Base-by-base conservation (phyloP, 2,113 vertebrate genomes). In the Deroptyus accipitrinus region DNA sequence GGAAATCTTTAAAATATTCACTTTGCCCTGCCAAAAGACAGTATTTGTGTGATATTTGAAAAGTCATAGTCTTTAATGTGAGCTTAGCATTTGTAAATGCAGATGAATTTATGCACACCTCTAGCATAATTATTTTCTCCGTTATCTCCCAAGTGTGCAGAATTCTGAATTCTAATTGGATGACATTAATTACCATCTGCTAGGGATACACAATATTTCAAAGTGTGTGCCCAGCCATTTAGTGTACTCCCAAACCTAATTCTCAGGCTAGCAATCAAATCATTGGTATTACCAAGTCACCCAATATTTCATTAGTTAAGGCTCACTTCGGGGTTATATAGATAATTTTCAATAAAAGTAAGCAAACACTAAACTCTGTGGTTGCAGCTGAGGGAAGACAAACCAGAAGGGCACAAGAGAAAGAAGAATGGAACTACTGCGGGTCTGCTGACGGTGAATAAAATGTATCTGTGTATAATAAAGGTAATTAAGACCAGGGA, bases 71-170 rank as follows among this genome's bases (percentile, higher is more conserved):
- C 86, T 66, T 86, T 95, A 96, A 70, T 85, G 24, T 55, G 37
- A 84, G 19, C 64, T 92, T 87, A 93, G 25, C 55, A 80, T 95
- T 88, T 92, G 76, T 78, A 92, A 87, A 93, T 63, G 41, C 61
- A 72, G 57, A 83, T 83, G 69, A 96, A 93, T 92, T 75, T 91
- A 39, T 82, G 64, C 44, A 77, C n/a, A 59, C 51, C 33, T 96
- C 70, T 59, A 88, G 86, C 61, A 94, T 95, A 91, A 95, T 94
- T 90, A 39, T 94, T 88, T 97, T 70, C 64, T 95, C 54, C 25
- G 79, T 96, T 94, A 96, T 91, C 67, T 90, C 49, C 86, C 52
- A 95, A 61, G 70, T 81, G 51, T 69, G 77, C 13, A 4, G 61
- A 68, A 92, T 89, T 80, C 44, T 92, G 46, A 95, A 92, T 95